Base-by-base conservation (phyloP, 2,888 invertebrate species). In the Pseudococcus longispinus region DNA sequence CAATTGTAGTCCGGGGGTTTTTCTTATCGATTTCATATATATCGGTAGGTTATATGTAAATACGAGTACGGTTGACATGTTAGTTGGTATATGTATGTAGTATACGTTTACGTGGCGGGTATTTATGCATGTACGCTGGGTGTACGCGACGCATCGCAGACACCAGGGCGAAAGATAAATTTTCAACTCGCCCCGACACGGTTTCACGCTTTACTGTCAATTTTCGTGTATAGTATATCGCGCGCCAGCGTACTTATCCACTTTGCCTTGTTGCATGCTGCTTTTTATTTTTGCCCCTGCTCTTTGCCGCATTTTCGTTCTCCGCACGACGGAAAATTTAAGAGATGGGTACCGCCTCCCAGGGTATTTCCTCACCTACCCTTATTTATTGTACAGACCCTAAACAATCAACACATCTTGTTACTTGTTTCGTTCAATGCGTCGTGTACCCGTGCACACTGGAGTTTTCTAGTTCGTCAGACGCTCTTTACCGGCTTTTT, bases 331-430 rank as follows among this genome's bases (percentile, higher is more conserved):
- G 83, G 51, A 46, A 51, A 55, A 84, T 84, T 84, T 32, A 37
- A 42, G 65, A 84, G 60, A 84, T 84, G 84, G 84, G 84, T 84
- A 84, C 84, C 84, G 84, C 84, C 84, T 84, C 84, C 51, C 51
- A 84, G 84, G 84, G 84, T 84, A 84, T 84, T 84, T 60, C 84
- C 84, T 84, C 84, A 60, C 84, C 84, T 84, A 42, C 84, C 88
- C 88, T 89, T 89, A 89, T 89, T 89, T 89, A 89, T 89, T 89
- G 89, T 89, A 89, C 89, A 89, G 89, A 88, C 86, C 77, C 77
- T 86, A 88, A 87, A 88, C 88, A 88, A 88, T 88, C 88, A 87
- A 87, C 83, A 88, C 88, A 88, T 86, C 84, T 84, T 84, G 84
- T 84, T 70, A 84, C 51, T 84, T 84, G 84, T 84, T 84, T 84